Conservation (phyloP, 1,140 invertebrate species). For the Aphis craccivora region DNA sequence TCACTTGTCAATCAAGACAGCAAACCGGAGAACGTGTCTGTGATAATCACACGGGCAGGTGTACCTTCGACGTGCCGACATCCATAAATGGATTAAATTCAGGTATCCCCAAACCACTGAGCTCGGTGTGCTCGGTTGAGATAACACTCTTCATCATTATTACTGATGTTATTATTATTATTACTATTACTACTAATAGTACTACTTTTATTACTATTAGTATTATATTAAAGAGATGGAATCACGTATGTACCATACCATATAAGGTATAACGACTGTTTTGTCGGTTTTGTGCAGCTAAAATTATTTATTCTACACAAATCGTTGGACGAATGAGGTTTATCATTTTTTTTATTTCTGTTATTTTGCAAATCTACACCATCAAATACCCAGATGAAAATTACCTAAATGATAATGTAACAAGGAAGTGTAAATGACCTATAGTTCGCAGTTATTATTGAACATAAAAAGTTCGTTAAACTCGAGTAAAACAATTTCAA, state of each 20-base stretch:
- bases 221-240: constrained; percentile 46
- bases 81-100: constrained; percentile 51
- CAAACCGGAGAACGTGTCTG: not conserved
- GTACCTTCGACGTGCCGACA: not conserved
- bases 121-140: not conserved
- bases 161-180: constrained; percentile 43
- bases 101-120: constrained; percentile 18
- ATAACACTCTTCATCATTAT: constrained; percentile 32
- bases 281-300: not conserved
- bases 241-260: constrained; percentile 44
- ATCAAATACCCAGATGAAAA: not conserved
- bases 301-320: constrained; percentile 39
- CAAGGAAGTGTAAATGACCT: not conserved
- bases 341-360: not conserved
- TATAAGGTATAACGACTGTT: constrained; percentile 45
- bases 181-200: not conserved
- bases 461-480: constrained; percentile 23
- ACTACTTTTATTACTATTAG: constrained; percentile 24
- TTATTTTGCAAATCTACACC: not conserved
- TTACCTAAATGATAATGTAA: not conserved
- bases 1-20: not conserved
- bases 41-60: not conserved
- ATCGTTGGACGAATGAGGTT: not conserved
- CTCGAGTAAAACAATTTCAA: constrained; percentile 9
- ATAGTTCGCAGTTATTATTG: not conserved